Evolutionary conservation across 2,888 invertebrate species (phyloP), one percentile per base, ranked within the genome.

Genomic region (Serripes groenlandicus): DNA sequence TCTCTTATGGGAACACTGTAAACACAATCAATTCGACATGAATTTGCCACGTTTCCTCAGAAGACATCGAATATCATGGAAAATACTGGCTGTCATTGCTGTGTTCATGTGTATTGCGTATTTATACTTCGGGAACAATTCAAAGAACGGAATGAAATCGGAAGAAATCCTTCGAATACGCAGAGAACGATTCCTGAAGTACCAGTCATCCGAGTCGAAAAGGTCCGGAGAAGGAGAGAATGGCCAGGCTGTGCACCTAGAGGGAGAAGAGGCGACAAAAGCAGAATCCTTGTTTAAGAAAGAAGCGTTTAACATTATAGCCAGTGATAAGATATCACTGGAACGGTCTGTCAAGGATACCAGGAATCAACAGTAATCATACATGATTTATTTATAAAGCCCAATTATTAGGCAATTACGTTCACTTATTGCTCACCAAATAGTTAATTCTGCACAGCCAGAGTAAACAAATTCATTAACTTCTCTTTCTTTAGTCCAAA

Each of bases 291-390:
- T 97, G 0, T 96, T 97, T 93, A 97, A 97, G 91, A 97, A 96
- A 92, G 97, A 97, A 88, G 98, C 98, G 0, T 96, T 99, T 87
- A 99, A 99, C 94, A 97, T 97, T 79, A 96, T 98, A 89, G 96
- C 98, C 9, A 98, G 98, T 93, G 97, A 98, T 93, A 96, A 97
- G 93, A 97, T 99, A 92, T 96, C 98, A 0, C 96, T 98, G 91
- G 97, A 97, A 94, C 95, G 99, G 89, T 97, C 97, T 87, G 94
- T 98, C 49, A 96, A 96, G 92, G 98, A 96, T 95, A 94, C 96
- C 92, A 91, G 96, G 81, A 94, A 95, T 88, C 85, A 92, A 68
- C 89, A 92, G 95, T 96, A 93, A 52, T 30, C 37, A 3, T 42
- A 15, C 9, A 21, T 3, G 15, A 21, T 3, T 49, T 5, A 49